Evolutionary conservation across 2,113 vertebrate species (phyloP).

Genomic region (Vulpes ferrilata): DNA sequence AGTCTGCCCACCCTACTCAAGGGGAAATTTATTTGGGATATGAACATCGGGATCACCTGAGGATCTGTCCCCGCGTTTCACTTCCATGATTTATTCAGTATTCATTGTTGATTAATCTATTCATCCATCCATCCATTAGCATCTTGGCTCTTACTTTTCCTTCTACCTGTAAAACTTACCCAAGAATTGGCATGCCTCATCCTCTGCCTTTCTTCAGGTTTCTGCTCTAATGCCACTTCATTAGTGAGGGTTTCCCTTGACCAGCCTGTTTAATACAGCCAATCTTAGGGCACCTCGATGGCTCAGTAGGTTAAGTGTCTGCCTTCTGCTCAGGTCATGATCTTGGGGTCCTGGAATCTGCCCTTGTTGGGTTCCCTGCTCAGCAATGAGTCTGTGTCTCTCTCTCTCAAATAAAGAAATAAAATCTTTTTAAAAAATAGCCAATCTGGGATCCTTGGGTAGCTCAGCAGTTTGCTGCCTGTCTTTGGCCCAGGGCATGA

Average conservation of each 20-base stretch:
- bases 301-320: not conserved
- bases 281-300: not conserved
- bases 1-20: not conserved
- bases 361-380: not conserved
- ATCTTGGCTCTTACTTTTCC: constrained; percentile 17
- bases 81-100: constrained; percentile 20
- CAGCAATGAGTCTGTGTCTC: not conserved
- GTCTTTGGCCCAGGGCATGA: too few species aligned
- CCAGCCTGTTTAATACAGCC: not conserved
- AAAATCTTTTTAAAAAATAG: not conserved
- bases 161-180: not conserved
- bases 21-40: not conserved
- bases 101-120: not conserved
- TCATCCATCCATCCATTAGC: not conserved
- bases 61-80: not conserved
- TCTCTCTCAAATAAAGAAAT: not conserved
- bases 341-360: not conserved
- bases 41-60: not conserved
- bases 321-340: not conserved
- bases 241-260: not conserved
- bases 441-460: not conserved
- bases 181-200: not conserved
- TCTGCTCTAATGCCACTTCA: not conserved
- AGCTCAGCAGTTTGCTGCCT: too few species aligned
- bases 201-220: not conserved